phyloP scores from a whole-genome alignment of 2,113 vertebrate genomes.

The Lanius ludovicianus region DNA sequence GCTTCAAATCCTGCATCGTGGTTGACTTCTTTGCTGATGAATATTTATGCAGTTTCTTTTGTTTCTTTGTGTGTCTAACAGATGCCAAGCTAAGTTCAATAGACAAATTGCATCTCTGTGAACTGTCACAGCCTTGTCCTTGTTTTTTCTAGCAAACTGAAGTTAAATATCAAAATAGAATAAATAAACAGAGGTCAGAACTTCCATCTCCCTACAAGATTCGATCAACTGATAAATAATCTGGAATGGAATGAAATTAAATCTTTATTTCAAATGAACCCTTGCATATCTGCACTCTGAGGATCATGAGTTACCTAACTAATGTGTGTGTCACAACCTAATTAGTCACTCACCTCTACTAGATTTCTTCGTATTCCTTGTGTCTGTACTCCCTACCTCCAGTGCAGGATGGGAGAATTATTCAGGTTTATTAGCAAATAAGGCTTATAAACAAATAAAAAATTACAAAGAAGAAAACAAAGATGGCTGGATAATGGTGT shows the following conservation, averaged over 20 bases:
- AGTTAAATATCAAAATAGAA: conserved; percentile 47
- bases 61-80: conserved; percentile 50
- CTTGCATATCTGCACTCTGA: background rate
- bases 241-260: background rate
- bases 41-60: conserved; percentile 63
- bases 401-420: background rate
- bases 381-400: background rate
- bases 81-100: conserved; percentile 56
- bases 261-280: background rate
- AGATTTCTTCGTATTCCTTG: background rate
- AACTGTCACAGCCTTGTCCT: conserved; percentile 48
- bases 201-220: conserved; percentile 15
- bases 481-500: background rate
- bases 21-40: conserved; percentile 48
- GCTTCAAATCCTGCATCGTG: conserved; percentile 37
- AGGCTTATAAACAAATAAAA: background rate
- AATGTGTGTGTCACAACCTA: background rate
- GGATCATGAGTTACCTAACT: background rate
- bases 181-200: conserved; percentile 56
- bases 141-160: background rate
- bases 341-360: background rate
- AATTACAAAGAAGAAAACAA: background rate
- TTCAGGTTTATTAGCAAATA: background rate
- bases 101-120: conserved; percentile 53
- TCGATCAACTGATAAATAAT: conserved; percentile 36